Conservation (phyloP, 35 echinoderm and acorn worm genomes). For the Ophiothrix spiculata region DNA sequence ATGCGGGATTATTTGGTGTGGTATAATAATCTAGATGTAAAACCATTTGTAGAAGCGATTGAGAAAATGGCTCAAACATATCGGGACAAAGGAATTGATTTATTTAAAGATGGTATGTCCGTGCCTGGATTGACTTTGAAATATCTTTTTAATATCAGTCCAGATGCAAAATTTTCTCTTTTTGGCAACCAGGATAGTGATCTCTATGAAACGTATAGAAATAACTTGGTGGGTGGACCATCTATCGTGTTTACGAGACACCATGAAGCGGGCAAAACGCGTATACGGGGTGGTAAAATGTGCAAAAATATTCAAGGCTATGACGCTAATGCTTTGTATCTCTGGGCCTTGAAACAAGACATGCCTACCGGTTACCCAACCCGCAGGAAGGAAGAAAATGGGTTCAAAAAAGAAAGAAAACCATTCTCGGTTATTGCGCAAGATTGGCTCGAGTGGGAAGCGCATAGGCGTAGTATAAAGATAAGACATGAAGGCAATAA, state of each 20-base stretch:
- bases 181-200: conserved; percentile 3
- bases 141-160: conserved; percentile 27
- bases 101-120: conserved; percentile 55
- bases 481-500: conserved; percentile 15
- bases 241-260: conserved; percentile 11
- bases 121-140: conserved; percentile 38
- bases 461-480: not conserved
- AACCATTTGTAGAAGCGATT: conserved; percentile 43
- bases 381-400: not conserved
- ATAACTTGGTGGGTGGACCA: conserved; percentile 17
- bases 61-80: conserved; percentile 45
- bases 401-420: conserved; percentile 4
- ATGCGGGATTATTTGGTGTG: conserved; percentile 47
- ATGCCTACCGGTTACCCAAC: conserved; percentile 40
- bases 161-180: conserved; percentile 7
- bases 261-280: not conserved
- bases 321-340: conserved; percentile 14
- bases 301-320: conserved; percentile 13
- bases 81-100: conserved; percentile 31
- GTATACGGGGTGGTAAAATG: not conserved
- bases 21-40: conserved; percentile 54
- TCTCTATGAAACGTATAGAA: conserved; percentile 4
- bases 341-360: conserved; percentile 14
- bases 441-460: conserved; percentile 28
- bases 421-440: conserved; percentile 17